These are phyloP conservation scores for Celastrina argiolus DNA, from an alignment of 2,888 invertebrate species.

Conservation along the genomic window DNA sequence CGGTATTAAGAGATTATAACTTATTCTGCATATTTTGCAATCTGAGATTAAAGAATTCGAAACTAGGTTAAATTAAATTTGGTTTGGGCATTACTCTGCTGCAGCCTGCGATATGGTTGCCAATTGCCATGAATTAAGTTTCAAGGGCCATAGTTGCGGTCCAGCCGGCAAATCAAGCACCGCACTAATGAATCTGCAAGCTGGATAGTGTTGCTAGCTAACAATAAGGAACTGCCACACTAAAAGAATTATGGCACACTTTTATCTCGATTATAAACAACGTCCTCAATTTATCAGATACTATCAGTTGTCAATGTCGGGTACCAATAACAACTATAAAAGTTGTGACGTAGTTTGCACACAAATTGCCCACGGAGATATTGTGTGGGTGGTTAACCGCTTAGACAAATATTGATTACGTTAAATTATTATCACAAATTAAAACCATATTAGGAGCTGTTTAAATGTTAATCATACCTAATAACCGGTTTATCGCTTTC, in stretches of 20 bases:
- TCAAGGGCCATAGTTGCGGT: too few species aligned
- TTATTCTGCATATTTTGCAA: too few species aligned
- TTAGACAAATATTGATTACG: neutral
- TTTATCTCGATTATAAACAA: conserved; percentile 31
- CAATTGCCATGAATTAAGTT: too few species aligned
- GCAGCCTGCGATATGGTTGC: too few species aligned
- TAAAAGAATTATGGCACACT: neutral
- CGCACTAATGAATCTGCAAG: too few species aligned
- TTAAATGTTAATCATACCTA: neutral
- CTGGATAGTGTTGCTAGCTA: neutral
- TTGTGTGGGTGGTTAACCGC: conserved; percentile 7
- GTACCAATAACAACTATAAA: conserved; percentile 34
- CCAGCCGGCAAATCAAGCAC: too few species aligned
- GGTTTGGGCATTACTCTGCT: too few species aligned
- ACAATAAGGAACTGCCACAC: neutral
- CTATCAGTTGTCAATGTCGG: conserved; percentile 33
- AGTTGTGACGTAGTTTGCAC: conserved; percentile 27
- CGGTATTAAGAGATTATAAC: too few species aligned
- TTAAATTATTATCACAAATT: neutral
- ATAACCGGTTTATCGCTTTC: neutral
- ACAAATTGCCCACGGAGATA: conserved; percentile 19
- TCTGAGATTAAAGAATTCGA: too few species aligned
- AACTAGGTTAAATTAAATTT: too few species aligned
- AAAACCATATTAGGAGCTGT: neutral
- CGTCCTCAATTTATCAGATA: conserved; percentile 35